Evolutionary conservation across 2,113 vertebrate genomes (phyloP).

Genomic region (Asarcornis scutulata): DNA sequence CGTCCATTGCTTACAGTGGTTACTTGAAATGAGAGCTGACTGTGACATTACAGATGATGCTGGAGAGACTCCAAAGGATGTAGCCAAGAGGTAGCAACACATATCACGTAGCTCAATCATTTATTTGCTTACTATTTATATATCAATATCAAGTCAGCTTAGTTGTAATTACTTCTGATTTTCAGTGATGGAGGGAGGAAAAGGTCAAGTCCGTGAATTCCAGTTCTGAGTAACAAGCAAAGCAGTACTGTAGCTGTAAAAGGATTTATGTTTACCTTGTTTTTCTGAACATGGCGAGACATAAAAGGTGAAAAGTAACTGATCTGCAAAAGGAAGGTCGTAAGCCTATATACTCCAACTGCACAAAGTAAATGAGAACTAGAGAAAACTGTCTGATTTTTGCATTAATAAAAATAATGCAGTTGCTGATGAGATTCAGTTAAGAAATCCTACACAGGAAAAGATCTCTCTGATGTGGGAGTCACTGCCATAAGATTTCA

Average conservation of each 20-base stretch:
- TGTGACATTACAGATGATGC: slow-evolving; percentile 77
- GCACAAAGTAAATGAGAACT: not conserved
- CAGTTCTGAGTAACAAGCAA: not conserved
- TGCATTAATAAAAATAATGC: not conserved
- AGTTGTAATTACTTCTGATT: not conserved
- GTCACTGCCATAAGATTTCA: not conserved
- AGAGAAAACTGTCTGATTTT: not conserved
- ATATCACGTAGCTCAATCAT: not conserved
- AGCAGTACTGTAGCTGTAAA: not conserved
- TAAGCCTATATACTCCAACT: not conserved
- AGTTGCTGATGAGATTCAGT: not conserved
- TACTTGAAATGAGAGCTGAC: slow-evolving; percentile 80
- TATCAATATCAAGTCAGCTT: not conserved
- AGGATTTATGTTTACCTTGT: not conserved
- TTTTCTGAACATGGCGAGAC: not conserved
- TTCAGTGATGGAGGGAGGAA: not conserved
- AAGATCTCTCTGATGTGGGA: not conserved
- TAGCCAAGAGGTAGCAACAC: slow-evolving; percentile 80
- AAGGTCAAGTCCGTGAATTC: not conserved
- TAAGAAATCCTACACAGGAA: not conserved
- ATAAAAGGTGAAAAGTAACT: not conserved
- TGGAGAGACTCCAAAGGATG: slow-evolving; percentile 79
- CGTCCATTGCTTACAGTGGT: slow-evolving; percentile 80
- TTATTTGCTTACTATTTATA: not conserved
- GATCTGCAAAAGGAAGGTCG: not conserved